Evolutionary conservation across 2,797 vertebrate genomes (phyloP), one percentile per base, ranked within the genome.

Genomic region (Meda fulgida): DNA sequence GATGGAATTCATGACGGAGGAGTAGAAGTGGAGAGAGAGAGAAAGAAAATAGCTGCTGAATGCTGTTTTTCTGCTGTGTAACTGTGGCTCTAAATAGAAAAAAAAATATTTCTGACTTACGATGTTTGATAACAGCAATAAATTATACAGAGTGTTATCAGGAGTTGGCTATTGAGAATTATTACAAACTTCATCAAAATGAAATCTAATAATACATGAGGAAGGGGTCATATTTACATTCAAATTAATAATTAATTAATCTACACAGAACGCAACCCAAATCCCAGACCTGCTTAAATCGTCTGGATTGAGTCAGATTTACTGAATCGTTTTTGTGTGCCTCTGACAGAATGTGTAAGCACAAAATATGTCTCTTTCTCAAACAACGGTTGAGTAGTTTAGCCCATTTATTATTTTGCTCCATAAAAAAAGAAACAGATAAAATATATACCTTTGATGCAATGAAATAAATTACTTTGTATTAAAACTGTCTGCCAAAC

Each of bases 1-100:
- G 88, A 93, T 88, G 89, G 87, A 85, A 89, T 58, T 58, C 34
- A 73, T 69, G 84, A 84, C 6, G 13, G 60, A 87, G 40, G 63
- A 70, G 36, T 31, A 72, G 43, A 75, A 11, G 55, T 23, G 69
- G 46, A 31, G 31, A 31, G 53, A 58, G 21, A 58, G 23, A 60
- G 36, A 38, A 46, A 70, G 53, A 51, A 29, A 63, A 40, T 60
- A 43, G 71, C 70, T 80, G 60, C 26, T 80, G 48, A 29, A 79
- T 60, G 21, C 31, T 58, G 51, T 48, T 13, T 77, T 77, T 58
- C 31, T 38, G 31, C 73, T 58, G 7, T 0, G 3, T n/a, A 77
- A 77, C 51, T 76, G 31, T 38, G 31, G 21, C 31, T 58, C 31
- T 31, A 53, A 75, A 53, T 10, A 73, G 16, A 14, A 70, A 13